Base-by-base conservation (phyloP, 2,113 vertebrate species). In the Etheostoma cragini region DNA sequence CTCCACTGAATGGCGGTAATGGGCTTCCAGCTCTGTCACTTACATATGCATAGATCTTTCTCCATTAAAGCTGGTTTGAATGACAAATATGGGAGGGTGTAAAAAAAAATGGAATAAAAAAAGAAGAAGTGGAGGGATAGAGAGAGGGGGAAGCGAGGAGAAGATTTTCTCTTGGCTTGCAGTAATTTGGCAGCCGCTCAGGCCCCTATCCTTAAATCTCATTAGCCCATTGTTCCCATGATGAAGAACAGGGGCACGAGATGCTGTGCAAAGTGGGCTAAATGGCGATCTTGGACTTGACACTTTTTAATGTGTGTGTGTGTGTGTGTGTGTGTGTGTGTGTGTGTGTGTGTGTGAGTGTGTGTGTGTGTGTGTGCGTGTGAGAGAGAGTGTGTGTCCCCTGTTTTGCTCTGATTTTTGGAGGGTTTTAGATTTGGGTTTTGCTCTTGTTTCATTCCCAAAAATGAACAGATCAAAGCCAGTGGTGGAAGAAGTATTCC, bases 171-270 rank as follows among this genome's bases (percentile, higher is more conserved):
- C 87, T 85, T 75, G 76, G 86, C 84, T 93, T 85, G 91, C 89
- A 91, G 91, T 93, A 91, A 94, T 93, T 91, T 94, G 93, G 90
- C 90, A 90, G 89, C 64, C 79, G 81, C 85, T 92, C 87, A 76
- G 81, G 83, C 78, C 75, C 85, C 86, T 89, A 81, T 94, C 86
- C 86, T 94, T 92, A 91, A 92, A 93, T 92, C 89, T 93, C 91
- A 94, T 93, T 92, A 93, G 91, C 87, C 86, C 83, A 95, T 97
- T 96, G 96, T 96, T 91, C 81, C 15, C 83, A 93, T 96, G 96
- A 94, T 92, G 87, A 87, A 82, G 72, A 61, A 67, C 38, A 61
- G 84, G 82, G 83, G 92, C 93, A 89, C 65, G 81, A 80, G 78
- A 85, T 77, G 86, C 81, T 71, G 93, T 94, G 94, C 80, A 94